A percentile compares a stretch with the other conserved stretches of the same genome.
Evolutionary conservation across 1,140 invertebrate species (phyloP).

Genomic region (Ceratina japonica): DNA sequence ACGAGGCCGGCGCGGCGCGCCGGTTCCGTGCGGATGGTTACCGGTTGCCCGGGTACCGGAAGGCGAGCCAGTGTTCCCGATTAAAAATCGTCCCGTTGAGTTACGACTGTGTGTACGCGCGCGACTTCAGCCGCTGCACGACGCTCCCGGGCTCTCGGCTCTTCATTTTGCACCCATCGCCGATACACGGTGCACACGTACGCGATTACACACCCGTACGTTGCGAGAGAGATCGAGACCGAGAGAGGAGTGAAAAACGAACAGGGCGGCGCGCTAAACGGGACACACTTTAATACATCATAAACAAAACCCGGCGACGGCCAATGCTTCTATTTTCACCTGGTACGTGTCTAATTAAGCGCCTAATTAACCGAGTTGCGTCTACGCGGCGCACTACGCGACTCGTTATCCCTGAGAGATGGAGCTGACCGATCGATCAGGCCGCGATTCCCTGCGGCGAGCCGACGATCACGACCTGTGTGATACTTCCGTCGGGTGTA

Average conservation of each 20-base stretch:
- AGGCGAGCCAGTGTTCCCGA: constrained; percentile 14
- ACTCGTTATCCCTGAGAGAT: constrained; percentile 1
- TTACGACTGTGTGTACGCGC: constrained; percentile 35
- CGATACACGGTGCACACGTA: neutral
- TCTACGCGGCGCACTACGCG: neutral
- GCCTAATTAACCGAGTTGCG: constrained; percentile 16
- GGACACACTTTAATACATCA: constrained; percentile 11
- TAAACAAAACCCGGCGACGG: constrained; percentile 14
- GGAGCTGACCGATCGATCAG: neutral
- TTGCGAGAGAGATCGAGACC: too few species aligned
- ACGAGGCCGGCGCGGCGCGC: constrained; percentile 65
- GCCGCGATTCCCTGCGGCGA: neutral
- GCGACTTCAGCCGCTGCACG: constrained; percentile 1
- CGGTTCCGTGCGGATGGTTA: constrained; percentile 59
- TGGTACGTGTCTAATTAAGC: constrained; percentile 22
- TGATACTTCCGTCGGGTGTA: neutral
- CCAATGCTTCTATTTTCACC: neutral
- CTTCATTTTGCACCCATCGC: constrained; percentile 1
- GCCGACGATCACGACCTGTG: neutral
- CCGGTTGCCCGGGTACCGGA: constrained; percentile 52
- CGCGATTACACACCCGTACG: constrained; percentile 32
- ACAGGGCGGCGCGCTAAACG: neutral
- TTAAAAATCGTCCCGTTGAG: constrained; percentile 59
- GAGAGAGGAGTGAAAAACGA: neutral
- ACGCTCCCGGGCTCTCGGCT: neutral